These are phyloP conservation scores for Acrocephalus kingi DNA, from an alignment of 2,113 vertebrate genomes.

Conservation along the genomic window DNA sequence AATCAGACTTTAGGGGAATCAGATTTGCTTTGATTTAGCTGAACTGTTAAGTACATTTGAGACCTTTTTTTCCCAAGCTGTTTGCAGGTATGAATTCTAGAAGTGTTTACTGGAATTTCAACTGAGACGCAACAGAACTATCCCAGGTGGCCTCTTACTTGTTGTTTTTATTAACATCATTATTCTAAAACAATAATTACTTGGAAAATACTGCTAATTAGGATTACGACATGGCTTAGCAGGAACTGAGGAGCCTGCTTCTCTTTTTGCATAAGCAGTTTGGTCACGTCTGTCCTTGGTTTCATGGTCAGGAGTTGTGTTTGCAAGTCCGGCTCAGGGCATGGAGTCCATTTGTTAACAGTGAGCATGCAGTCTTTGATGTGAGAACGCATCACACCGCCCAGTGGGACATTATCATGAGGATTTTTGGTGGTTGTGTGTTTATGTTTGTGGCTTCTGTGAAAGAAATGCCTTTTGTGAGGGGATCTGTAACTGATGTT, in stretches of 20 bases:
- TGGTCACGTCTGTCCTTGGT: not conserved
- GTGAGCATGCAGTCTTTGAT: not conserved
- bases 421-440: not conserved
- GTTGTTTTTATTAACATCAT: not conserved
- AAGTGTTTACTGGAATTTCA: not conserved
- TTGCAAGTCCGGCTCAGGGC: not conserved
- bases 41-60: not conserved
- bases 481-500: not conserved
- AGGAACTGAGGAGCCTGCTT: not conserved
- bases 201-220: not conserved
- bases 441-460: not conserved
- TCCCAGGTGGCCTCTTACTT: not conserved
- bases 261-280: not conserved
- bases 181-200: not conserved
- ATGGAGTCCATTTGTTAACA: fast-evolving
- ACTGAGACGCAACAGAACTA: not conserved
- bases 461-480: not conserved
- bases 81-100: not conserved
- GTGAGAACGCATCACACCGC: not conserved
- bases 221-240: not conserved
- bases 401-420: fast-evolving
- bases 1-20: not conserved
- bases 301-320: not conserved
- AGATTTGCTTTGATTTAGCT: not conserved
- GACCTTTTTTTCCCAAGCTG: not conserved